Percentiles rank a stretch among this genome's conserved stretches.
These are phyloP conservation scores for Blomia tropicalis DNA, from an alignment of 2,888 invertebrate species.

Conservation along the genomic window DNA sequence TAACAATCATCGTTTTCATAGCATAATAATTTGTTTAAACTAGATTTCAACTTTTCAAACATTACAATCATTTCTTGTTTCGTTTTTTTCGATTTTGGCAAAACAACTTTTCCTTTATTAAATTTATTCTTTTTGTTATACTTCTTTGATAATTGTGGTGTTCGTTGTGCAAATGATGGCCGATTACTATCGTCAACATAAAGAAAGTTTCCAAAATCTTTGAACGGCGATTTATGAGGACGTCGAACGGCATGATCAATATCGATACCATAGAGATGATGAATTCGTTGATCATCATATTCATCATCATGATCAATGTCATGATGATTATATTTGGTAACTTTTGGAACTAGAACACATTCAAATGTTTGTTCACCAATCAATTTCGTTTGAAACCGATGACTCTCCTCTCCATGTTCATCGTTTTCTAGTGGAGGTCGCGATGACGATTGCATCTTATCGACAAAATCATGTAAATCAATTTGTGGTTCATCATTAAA, in stretches of 20 bases:
- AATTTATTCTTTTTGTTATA: neutral
- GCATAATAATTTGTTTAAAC: slow-evolving; percentile 1
- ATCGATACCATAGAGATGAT: neutral
- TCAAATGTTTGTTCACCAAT: neutral
- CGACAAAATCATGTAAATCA: neutral
- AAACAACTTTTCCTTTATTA: neutral
- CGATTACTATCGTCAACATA: slow-evolving; percentile 3
- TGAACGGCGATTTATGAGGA: neutral
- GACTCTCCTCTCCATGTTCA: neutral
- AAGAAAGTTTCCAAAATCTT: slow-evolving; percentile 7
- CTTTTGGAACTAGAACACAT: neutral
- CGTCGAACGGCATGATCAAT: neutral
- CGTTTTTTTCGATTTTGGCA: neutral
- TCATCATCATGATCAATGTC: neutral
- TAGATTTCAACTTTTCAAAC: neutral
- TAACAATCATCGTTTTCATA: slow-evolving; percentile 1
- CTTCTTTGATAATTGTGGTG: neutral
- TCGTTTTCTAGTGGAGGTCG: neutral
- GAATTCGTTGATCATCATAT: neutral
- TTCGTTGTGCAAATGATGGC: neutral
- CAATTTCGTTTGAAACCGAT: neutral
- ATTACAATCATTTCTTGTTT: neutral
- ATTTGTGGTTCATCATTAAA: neutral
- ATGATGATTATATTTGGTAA: neutral
- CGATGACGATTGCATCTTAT: no score